phyloP scores from a whole-genome alignment of 2,113 vertebrate genomes.

The Ardeotis arabs region DNA sequence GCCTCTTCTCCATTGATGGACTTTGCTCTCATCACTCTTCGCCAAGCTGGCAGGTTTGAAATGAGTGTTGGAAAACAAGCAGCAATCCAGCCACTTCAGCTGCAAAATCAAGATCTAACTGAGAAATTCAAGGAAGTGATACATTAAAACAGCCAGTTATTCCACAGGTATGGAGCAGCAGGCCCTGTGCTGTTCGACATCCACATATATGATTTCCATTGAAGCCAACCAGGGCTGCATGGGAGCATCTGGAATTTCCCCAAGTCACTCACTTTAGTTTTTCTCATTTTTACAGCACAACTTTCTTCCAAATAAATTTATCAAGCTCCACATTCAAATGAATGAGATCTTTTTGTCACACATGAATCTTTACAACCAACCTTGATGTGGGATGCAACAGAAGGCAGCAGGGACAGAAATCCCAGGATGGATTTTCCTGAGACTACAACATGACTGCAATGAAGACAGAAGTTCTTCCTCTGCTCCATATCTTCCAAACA shows the following conservation, averaged over 20 bases:
- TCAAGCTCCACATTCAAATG: not conserved
- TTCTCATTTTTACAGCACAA: not conserved
- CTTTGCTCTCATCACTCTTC: not conserved
- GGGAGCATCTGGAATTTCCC: not conserved
- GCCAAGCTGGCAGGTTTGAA: not conserved
- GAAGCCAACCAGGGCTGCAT: not conserved
- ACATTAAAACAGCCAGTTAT: not conserved
- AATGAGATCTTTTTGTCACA: not conserved
- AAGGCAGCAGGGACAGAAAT: not conserved
- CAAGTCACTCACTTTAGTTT: not conserved
- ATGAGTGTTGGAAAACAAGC: not conserved
- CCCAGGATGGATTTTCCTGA: not conserved
- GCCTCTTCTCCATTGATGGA: not conserved
- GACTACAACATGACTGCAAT: not conserved
- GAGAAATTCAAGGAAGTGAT: not conserved
- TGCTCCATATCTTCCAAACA: not conserved
- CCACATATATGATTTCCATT: rapidly evolving
- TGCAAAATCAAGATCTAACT: not conserved
- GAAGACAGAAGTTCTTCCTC: not conserved
- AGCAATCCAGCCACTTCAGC: not conserved
- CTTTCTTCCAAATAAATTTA: not conserved
- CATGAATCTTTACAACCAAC: not conserved
- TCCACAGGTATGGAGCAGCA: not conserved
- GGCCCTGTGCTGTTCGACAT: not conserved
- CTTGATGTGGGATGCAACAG: not conserved